These are phyloP conservation scores for Orchesellides sinensis DNA, from an alignment of 2,888 invertebrate species.

Conservation along the genomic window DNA sequence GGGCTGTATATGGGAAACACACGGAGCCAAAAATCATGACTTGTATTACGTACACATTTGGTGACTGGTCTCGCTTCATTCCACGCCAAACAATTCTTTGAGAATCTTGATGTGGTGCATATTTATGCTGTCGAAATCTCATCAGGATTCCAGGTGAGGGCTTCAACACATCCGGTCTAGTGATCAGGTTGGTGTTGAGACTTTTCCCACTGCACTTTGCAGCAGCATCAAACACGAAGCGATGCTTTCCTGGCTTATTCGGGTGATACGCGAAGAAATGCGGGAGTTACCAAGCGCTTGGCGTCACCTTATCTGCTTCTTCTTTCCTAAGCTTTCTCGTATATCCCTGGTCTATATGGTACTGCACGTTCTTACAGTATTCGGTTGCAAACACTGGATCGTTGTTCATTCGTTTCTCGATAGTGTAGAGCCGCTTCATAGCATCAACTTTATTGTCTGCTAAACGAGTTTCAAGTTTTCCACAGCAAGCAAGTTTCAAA, in stretches of 20 bases:
- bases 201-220: slow-evolving; percentile 21
- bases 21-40: slow-evolving; percentile 49
- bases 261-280: slow-evolving; percentile 43
- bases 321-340: not conserved
- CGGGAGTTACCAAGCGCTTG: slow-evolving; percentile 44
- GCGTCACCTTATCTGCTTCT: not conserved
- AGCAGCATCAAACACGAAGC: slow-evolving; percentile 62
- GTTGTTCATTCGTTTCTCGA: not conserved
- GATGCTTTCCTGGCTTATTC: slow-evolving; percentile 45
- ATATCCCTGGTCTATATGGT: not conserved
- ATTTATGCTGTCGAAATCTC: slow-evolving; percentile 28
- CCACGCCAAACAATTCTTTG: slow-evolving; percentile 53
- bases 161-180: slow-evolving; percentile 41
- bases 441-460: slow-evolving; percentile 20
- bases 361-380: not conserved
- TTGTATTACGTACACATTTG: not conserved
- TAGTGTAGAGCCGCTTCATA: not conserved
- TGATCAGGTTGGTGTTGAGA: slow-evolving; percentile 49
- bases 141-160: slow-evolving; percentile 21
- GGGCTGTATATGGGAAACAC: slow-evolving; percentile 47
- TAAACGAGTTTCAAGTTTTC: slow-evolving; percentile 17
- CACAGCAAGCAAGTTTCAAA: slow-evolving; percentile 55
- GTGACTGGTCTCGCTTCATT: not conserved
- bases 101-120: slow-evolving; percentile 34
- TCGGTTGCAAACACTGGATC: not conserved